A percentile compares a stretch with the other conserved stretches of the same genome.
These are phyloP conservation scores for Hydra vulgaris DNA, from an alignment of 30 jellyfish, hydroid and myxozoan genomes.

Conservation along the genomic window DNA sequence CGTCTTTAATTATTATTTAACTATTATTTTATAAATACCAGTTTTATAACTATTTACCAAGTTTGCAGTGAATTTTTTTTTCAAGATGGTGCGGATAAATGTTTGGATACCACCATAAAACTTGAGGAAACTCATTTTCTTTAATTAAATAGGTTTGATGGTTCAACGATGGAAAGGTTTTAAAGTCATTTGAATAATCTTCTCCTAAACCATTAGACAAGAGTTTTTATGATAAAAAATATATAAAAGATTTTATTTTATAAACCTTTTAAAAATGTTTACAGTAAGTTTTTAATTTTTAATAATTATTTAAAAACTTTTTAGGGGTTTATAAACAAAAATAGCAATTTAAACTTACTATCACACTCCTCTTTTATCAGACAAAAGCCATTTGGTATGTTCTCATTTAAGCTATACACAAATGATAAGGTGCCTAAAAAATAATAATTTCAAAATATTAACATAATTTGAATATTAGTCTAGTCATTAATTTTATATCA, in stretches of 20 bases:
- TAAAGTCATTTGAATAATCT: not conserved
- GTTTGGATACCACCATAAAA: conserved; percentile 14
- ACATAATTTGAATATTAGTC: too few species aligned
- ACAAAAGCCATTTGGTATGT: not conserved
- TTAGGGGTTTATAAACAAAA: too few species aligned
- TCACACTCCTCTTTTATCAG: not conserved
- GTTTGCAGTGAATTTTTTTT: conserved; percentile 8
- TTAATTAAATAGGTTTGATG: not conserved
- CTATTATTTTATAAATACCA: too few species aligned
- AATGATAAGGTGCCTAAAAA: not conserved
- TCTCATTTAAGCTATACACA: not conserved
- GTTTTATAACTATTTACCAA: too few species aligned
- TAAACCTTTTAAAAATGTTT: too few species aligned
- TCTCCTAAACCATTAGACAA: not conserved
- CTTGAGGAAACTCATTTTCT: conserved; percentile 9
- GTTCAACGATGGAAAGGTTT: conserved; percentile 11
- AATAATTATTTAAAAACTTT: not conserved
- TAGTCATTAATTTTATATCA: too few species aligned
- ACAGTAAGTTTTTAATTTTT: not conserved
- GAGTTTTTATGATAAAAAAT: not conserved
- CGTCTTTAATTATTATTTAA: too few species aligned
- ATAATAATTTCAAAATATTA: too few species aligned
- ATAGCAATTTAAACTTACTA: too few species aligned
- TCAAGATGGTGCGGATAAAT: not conserved
- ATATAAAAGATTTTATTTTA: too few species aligned